Evolutionary conservation across 2,888 invertebrate species (phyloP).

Genomic region (Drosophila anceps): DNA sequence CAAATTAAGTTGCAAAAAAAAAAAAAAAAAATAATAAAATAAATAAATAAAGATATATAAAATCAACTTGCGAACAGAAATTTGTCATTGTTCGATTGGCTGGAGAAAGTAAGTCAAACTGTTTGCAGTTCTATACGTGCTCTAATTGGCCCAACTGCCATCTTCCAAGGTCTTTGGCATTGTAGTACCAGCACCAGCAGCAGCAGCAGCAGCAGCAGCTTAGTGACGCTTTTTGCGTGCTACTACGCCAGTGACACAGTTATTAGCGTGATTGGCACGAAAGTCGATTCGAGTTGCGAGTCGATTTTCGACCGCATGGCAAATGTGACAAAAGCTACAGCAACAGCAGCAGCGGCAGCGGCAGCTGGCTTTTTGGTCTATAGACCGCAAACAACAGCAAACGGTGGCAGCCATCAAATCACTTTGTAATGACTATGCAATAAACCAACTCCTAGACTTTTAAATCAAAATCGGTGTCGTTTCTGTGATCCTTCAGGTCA

Average conservation of each 20-base stretch:
- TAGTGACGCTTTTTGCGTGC: slow-evolving; percentile 66
- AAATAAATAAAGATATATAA: neutral
- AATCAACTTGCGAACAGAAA: slow-evolving; percentile 32
- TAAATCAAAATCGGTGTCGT: slow-evolving; percentile 63
- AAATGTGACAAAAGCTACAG: slow-evolving; percentile 40
- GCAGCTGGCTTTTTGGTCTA: slow-evolving; percentile 57
- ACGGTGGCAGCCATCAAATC: slow-evolving; percentile 69
- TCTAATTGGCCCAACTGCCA: slow-evolving; percentile 69
- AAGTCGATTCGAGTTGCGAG: slow-evolving; percentile 53
- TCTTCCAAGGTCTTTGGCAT: slow-evolving; percentile 69
- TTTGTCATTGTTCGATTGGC: slow-evolving; percentile 58
- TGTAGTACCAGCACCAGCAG: slow-evolving; percentile 30
- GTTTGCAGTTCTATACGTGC: slow-evolving; percentile 61
- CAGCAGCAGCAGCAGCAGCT: slow-evolving; percentile 53
- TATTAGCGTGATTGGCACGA: slow-evolving; percentile 78
- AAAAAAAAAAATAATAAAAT: slow-evolving; percentile 15
- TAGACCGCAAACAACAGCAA: slow-evolving; percentile 60
- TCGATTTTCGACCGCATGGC: slow-evolving; percentile 54
- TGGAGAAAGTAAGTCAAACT: slow-evolving; percentile 75
- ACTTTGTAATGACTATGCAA: slow-evolving; percentile 65
- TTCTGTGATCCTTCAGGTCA: slow-evolving; percentile 58
- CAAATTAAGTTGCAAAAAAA: slow-evolving; percentile 60
- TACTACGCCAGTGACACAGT: slow-evolving; percentile 76
- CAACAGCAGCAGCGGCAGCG: slow-evolving; percentile 8
- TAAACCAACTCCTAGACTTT: slow-evolving; percentile 56